Percentiles rank a stretch among this genome's conserved stretches.
phyloP scores from a whole-genome alignment of 2,888 invertebrate genomes.

The Geotrupes spiniger region DNA sequence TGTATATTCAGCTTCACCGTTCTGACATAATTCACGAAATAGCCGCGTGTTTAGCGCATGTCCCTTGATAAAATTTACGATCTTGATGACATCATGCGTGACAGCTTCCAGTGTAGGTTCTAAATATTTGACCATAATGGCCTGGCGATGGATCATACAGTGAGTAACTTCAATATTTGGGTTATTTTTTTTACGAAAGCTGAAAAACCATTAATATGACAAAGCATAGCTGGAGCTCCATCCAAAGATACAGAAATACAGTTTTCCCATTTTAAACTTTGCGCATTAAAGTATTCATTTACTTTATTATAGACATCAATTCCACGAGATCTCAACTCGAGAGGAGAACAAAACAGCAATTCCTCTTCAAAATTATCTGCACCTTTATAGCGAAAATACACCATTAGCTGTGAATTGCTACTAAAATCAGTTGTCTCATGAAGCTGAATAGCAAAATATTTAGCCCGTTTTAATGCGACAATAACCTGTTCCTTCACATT shows the following conservation, averaged over 20 bases:
- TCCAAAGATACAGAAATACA: constrained; percentile 28
- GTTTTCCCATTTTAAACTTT: constrained; percentile 30
- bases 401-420: constrained; percentile 24
- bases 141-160: constrained; percentile 32
- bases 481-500: constrained; percentile 32
- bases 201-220: constrained; percentile 31
- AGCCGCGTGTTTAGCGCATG: constrained; percentile 31
- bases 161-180: constrained; percentile 30
- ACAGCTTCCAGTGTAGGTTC: constrained; percentile 30
- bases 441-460: constrained; percentile 30
- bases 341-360: constrained; percentile 29
- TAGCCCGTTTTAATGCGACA: constrained; percentile 27
- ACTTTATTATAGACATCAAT: constrained; percentile 29
- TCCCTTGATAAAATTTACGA: constrained; percentile 25
- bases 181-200: constrained; percentile 30
- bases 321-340: constrained; percentile 26
- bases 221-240: constrained; percentile 29
- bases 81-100: constrained; percentile 28
- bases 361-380: constrained; percentile 24
- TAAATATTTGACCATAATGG: constrained; percentile 28
- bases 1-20: constrained; percentile 30
- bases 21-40: constrained; percentile 32
- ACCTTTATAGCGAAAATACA: constrained; percentile 12
- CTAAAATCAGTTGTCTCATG: constrained; percentile 29
- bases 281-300: constrained; percentile 27